Percentiles rank a stretch among this genome's conserved stretches.
These are phyloP conservation scores for Leucophenga montana DNA, from an alignment of 2,888 invertebrate genomes.

Conservation along the genomic window DNA sequence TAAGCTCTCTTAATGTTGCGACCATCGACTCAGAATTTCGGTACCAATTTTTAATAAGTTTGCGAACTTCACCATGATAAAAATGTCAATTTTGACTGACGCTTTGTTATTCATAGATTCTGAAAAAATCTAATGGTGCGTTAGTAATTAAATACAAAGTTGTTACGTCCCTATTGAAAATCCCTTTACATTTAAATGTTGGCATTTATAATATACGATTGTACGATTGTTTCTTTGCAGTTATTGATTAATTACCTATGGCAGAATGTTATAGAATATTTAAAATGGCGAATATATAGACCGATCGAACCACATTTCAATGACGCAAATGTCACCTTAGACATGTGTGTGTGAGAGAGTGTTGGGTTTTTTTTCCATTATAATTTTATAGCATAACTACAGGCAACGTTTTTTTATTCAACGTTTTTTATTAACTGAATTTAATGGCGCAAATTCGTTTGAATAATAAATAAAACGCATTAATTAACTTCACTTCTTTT, in stretches of 20 bases:
- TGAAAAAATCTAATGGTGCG: too few species aligned
- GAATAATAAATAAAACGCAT: slow-evolving; percentile 47
- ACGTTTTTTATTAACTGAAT: slow-evolving; percentile 48
- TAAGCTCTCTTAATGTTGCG: too few species aligned
- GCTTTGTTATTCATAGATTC: too few species aligned
- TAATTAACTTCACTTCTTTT: slow-evolving; percentile 50
- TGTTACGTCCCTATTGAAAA: too few species aligned
- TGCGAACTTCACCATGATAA: too few species aligned
- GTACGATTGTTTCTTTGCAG: neutral
- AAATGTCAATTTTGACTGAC: too few species aligned
- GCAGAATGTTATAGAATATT: too few species aligned
- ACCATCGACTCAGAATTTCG: too few species aligned
- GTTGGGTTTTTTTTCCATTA: neutral
- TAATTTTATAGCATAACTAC: slow-evolving; percentile 4
- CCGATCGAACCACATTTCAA: neutral
- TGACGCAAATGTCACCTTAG: neutral
- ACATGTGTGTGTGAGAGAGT: neutral
- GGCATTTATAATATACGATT: neutral
- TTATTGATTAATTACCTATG: neutral
- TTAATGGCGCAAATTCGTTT: slow-evolving; percentile 34
- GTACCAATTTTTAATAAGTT: too few species aligned
- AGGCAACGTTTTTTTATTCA: neutral
- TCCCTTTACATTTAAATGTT: neutral
- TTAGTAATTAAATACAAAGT: too few species aligned
- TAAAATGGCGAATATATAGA: neutral